phyloP scores from a whole-genome alignment of 2,888 invertebrate species.

The Eupithecia subfuscata region DNA sequence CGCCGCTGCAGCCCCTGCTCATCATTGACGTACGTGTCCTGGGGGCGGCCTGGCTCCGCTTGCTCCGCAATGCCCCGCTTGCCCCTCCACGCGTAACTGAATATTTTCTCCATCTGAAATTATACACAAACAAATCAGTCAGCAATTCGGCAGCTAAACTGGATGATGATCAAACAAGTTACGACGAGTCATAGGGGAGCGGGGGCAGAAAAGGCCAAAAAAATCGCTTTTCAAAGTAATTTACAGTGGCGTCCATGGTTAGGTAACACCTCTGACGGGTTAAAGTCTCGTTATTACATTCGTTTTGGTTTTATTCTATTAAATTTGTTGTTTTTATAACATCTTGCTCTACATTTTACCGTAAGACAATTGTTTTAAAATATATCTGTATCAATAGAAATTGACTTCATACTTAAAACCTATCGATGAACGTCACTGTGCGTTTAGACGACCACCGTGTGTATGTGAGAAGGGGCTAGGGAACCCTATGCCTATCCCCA shows the following conservation, averaged over 20 bases:
- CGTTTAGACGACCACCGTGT: too few relatives aligned
- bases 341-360: too few relatives aligned
- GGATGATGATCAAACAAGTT: background rate
- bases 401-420: too few relatives aligned
- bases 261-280: background rate
- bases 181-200: background rate
- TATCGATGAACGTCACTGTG: too few relatives aligned
- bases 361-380: too few relatives aligned
- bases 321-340: too few relatives aligned
- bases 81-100: conserved; percentile 95
- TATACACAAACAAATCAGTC: background rate
- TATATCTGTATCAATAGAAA: too few relatives aligned
- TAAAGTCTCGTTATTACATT: background rate
- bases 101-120: conserved; percentile 95
- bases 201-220: background rate
- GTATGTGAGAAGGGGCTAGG: too few relatives aligned
- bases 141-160: background rate
- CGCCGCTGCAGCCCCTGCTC: conserved; percentile 88
- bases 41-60: conserved; percentile 58
- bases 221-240: background rate
- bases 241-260: background rate
- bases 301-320: too few relatives aligned
- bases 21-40: conserved; percentile 88
- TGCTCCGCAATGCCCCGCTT: conserved; percentile 87
- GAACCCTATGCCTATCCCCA: too few relatives aligned